phyloP scores from a whole-genome alignment of 2,888 invertebrate genomes.

The Brachyptera risi region DNA sequence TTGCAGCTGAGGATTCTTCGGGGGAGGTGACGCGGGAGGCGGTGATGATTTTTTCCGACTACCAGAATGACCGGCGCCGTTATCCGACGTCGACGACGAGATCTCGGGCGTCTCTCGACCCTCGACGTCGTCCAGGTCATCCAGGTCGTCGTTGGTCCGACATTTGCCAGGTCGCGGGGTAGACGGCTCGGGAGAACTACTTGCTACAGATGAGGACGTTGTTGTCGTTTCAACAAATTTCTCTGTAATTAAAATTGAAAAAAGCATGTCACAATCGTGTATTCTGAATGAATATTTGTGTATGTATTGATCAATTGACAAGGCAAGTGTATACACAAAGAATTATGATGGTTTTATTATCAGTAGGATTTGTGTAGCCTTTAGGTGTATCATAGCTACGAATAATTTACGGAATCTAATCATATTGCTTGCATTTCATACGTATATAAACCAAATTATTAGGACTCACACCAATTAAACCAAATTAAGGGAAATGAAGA shows the following conservation, averaged over 20 bases:
- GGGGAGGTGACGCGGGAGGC: slow-evolving; percentile 46
- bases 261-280: too few relatives aligned
- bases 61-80: slow-evolving; percentile 35
- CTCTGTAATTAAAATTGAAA: slow-evolving; percentile 49
- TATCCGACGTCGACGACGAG: slow-evolving; percentile 56
- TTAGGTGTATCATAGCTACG: too few relatives aligned
- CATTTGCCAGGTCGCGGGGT: slow-evolving; percentile 20
- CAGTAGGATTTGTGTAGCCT: too few relatives aligned
- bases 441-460: too few relatives aligned
- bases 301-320: too few relatives aligned
- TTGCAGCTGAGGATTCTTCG: slow-evolving; percentile 54
- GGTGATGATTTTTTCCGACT: slow-evolving; percentile 42
- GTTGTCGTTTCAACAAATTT: slow-evolving; percentile 62
- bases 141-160: slow-evolving; percentile 27
- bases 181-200: slow-evolving; percentile 34
- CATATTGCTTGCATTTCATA: too few relatives aligned
- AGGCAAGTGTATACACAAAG: too few relatives aligned
- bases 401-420: too few relatives aligned
- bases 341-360: too few relatives aligned
- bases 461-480: too few relatives aligned
- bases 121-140: slow-evolving; percentile 31
- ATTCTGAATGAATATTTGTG: too few relatives aligned
- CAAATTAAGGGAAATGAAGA: too few relatives aligned
- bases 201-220: slow-evolving; percentile 53
- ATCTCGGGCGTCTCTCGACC: slow-evolving; percentile 43